These are phyloP conservation scores for Ctenochaetus hawaiiensis DNA, from an alignment of 2,797 vertebrate species.

Conservation along the genomic window DNA sequence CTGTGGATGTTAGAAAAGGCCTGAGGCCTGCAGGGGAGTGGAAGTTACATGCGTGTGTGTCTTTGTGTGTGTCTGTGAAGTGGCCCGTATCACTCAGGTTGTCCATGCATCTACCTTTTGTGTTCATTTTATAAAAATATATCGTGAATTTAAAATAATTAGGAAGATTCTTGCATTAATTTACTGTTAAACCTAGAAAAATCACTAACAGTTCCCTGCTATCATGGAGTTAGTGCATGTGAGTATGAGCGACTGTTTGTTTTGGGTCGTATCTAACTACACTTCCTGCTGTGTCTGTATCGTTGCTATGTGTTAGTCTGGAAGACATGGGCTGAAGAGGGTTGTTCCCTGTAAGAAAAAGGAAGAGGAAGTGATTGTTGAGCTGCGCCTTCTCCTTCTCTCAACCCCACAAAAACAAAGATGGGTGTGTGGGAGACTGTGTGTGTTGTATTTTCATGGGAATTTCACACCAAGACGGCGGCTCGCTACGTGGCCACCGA, in stretches of 20 bases:
- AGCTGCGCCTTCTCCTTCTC: slow-evolving; percentile 36
- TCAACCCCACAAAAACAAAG: slow-evolving; percentile 35
- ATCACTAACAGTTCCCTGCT: not conserved
- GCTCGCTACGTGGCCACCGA: slow-evolving; percentile 46
- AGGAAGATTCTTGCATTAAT: not conserved
- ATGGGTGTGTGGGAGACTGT: slow-evolving; percentile 20
- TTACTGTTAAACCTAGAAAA: not conserved
- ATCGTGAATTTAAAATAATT: not conserved
- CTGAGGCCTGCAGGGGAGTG: slow-evolving; percentile 21
- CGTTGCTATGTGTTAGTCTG: slow-evolving; percentile 24
- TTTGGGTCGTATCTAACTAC: not conserved
- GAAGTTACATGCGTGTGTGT: not conserved
- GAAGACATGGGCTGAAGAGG: slow-evolving; percentile 7
- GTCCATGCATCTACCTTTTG: not conserved
- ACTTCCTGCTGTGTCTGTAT: not conserved
- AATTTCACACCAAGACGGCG: slow-evolving; percentile 34
- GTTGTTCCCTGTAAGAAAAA: slow-evolving; percentile 49
- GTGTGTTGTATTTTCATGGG: slow-evolving; percentile 21
- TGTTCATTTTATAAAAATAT: not conserved
- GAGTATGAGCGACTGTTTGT: not conserved
- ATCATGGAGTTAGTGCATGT: not conserved
- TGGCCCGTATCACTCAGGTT: too few relatives aligned
- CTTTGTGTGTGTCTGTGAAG: not conserved
- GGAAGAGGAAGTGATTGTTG: slow-evolving; percentile 64
- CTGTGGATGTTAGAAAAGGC: slow-evolving; percentile 49